Conservation (phyloP, 1,140 invertebrate genomes). For the Thaumetopoea pityocampa region DNA sequence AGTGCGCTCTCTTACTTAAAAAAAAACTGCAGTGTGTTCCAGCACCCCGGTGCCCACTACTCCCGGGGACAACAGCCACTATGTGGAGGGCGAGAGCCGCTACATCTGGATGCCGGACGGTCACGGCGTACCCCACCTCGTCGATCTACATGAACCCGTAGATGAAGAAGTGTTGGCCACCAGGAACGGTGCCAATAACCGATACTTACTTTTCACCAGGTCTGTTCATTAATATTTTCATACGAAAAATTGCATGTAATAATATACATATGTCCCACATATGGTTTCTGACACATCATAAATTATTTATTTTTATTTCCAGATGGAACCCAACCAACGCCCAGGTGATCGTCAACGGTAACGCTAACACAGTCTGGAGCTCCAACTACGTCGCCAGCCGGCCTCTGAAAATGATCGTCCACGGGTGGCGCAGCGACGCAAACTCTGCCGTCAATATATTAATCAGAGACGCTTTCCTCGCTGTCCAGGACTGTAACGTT, state of each 20-base stretch:
- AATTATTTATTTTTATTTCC: neutral
- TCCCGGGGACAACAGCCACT: slow-evolving; percentile 43
- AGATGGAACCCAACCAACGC: slow-evolving; percentile 1
- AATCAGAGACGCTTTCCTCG: slow-evolving; percentile 55
- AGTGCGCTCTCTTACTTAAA: too few species aligned
- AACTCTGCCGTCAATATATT: slow-evolving; percentile 29
- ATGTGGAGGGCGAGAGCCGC: slow-evolving; percentile 42
- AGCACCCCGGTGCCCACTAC: slow-evolving; percentile 25
- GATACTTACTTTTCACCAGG: slow-evolving; percentile 53
- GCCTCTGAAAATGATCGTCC: slow-evolving; percentile 37
- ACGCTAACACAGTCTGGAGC: slow-evolving; percentile 32
- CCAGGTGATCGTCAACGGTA: slow-evolving; percentile 35
- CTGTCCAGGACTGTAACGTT: slow-evolving; percentile 75
- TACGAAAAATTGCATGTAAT: neutral
- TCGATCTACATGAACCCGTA: slow-evolving; percentile 35
- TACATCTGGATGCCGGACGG: slow-evolving; percentile 44
- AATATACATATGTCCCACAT: neutral
- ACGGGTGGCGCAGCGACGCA: slow-evolving; percentile 47
- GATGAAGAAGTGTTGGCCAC: slow-evolving; percentile 14
- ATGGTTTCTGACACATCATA: neutral
- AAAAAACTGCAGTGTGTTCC: slow-evolving; percentile 30
- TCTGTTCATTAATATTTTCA: slow-evolving; percentile 22
- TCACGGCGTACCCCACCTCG: slow-evolving; percentile 30
- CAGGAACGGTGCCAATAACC: slow-evolving; percentile 39
- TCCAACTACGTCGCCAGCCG: slow-evolving; percentile 33